These are phyloP conservation scores for Coptodon bakossiorum DNA, from an alignment of 2,113 vertebrate genomes.

Conservation along the genomic window DNA sequence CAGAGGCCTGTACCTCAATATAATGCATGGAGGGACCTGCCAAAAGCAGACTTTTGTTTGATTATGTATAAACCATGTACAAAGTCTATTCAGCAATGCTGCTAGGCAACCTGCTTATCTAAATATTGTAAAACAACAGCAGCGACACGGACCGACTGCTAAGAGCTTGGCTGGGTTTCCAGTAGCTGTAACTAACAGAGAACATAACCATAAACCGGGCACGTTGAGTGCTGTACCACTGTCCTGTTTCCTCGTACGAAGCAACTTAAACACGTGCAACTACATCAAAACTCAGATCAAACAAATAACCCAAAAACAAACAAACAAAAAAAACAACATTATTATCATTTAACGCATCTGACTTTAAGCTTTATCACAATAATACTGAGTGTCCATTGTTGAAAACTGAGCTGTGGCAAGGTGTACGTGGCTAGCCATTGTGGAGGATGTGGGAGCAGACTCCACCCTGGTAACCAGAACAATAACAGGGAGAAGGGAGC, in stretches of 20 bases:
- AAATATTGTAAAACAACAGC: slow-evolving; percentile 66
- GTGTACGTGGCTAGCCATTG: background rate
- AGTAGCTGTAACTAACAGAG: slow-evolving; percentile 16
- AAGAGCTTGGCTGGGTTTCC: slow-evolving; percentile 21
- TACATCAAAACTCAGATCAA: background rate
- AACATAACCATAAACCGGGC: slow-evolving; percentile 13
- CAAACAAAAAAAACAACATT: background rate
- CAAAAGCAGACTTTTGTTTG: slow-evolving; percentile 33
- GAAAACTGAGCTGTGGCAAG: background rate
- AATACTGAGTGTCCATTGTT: background rate
- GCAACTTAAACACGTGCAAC: background rate
- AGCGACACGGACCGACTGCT: background rate
- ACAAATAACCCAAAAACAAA: background rate
- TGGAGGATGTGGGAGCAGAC: background rate
- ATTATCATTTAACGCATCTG: background rate
- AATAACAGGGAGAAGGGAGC: slow-evolving; percentile 4
- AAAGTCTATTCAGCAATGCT: slow-evolving; percentile 45
- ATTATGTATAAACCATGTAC: slow-evolving; percentile 30
- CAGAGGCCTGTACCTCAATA: slow-evolving; percentile 7
- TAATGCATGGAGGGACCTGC: background rate
- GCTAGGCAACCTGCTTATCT: slow-evolving; percentile 62
- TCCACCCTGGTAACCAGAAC: slow-evolving; percentile 16
- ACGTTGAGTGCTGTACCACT: background rate
- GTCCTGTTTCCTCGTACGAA: background rate
- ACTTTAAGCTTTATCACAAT: background rate